Base-by-base conservation (phyloP, 1,140 invertebrate genomes). In the Eurosta solidaginis region DNA sequence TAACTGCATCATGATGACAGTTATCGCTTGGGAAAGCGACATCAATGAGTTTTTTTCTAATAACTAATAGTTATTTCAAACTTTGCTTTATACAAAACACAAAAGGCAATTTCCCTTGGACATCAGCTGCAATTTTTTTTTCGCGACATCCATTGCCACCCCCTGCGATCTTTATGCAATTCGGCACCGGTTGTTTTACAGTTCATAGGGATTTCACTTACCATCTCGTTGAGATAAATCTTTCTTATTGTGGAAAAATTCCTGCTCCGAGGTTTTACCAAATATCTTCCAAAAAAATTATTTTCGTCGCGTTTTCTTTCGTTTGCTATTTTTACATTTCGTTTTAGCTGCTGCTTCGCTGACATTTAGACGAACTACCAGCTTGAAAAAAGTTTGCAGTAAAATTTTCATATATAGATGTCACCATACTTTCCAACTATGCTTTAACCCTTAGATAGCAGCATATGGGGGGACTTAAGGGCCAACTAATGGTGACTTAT, bases 301-400 rank as follows among this genome's bases (percentile, higher is more conserved):
- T 59, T 63, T 40, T 77, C 76, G 36, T 77, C 42, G 49, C 49
- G 33, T 77, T 76, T 59, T 59, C 75, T 76, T 54, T 76, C 25
- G 25, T 77, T 77, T 77, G 76, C 76, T 77, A 77, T 77, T 77
- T 77, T 77, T 77, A 63, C 42, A 42, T 63, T 63, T 45, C 22
- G 20, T 59, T 77, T 77, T 77, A 40, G 76, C 52, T 59, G 40
- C 33, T 44, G 1, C 27, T 77, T 77, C 76, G 40, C 25, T 45
- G 36, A 59, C 20, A 10, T 3, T 9, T 42, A 49, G 12, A 49
- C 45, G 25, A 27, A 25, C 29, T 54, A 44, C 33, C n/a, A 54
- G 22, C 36, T n/a, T 20, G 17, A n/a, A 33, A 0, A 6, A 9
- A 20, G 27, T 2, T 68, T 1, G 3, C 5, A 20, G 17, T 10